Evolutionary conservation across 2,113 vertebrate genomes (phyloP), one percentile per base, ranked within the genome.

Genomic region (Lampris incognitus): DNA sequence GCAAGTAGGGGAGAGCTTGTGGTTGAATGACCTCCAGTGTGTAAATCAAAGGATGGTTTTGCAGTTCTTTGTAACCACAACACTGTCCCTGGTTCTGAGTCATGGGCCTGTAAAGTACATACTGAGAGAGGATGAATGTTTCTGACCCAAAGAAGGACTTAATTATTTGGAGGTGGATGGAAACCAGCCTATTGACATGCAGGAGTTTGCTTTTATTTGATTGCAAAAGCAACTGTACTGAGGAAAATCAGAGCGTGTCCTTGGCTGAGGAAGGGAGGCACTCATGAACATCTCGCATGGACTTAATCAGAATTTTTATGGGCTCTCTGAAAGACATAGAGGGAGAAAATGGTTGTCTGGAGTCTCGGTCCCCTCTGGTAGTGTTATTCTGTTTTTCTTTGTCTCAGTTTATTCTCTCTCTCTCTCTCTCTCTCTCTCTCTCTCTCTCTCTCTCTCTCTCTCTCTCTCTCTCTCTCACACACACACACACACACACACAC

Each of bases 131-230:
- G 62, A n/a, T 3, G n/a, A 69, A 72, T 41, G 65, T 65, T 84
- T 62, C 58, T 46, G 40, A n/a, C 9, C 51, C 39, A 37, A 44
- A 58, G 63, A 51, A 38, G 62, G 49, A 72, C 65, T 51, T 81
- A 83, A 87, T 86, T 72, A 51, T 73, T 87, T 81, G 72, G 82
- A 87, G 81, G 76, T 68, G 84, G 78, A 87, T 38, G 70, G 78
- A 89, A 89, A 85, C 72, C 67, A 82, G 61, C 63, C 73, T 41
- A 58, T 38, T 73, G 69, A 78, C 61, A 84, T 81, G 78, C 66
- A 84, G 58, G 63, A 74, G 75, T 68, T 74, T 52, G 46, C 67
- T 85, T 78, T 76, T 65, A 13, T 61, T 51, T 67, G 76, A 88
- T 74, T 86, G 76, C 74, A 78, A 88, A 89, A 78, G 61, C 81